Percentiles rank a stretch among this genome's conserved stretches.
Conservation (phyloP, 1,140 invertebrate species). For the Pogonomyrmex californicus region DNA sequence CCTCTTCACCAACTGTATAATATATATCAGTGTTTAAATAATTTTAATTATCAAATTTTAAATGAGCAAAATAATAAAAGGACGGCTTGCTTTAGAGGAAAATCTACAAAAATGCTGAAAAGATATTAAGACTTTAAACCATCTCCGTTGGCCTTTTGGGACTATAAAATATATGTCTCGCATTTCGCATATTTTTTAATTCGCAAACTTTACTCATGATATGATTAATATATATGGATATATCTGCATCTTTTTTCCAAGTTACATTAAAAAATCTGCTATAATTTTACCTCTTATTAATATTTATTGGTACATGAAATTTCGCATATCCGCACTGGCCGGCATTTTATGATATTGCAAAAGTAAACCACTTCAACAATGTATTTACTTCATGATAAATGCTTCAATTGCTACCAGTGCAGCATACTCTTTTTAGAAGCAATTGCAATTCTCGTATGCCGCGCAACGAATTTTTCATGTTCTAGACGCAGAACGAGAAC, state of each 20-base stretch:
- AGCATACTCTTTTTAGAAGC: neutral
- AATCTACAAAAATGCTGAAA: neutral
- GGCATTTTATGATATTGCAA: neutral
- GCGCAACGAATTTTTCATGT: constrained; percentile 36
- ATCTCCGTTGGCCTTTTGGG: neutral
- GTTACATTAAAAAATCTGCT: neutral
- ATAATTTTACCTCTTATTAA: neutral
- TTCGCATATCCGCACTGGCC: neutral
- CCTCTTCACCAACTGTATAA: neutral
- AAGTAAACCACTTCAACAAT: constrained; percentile 13
- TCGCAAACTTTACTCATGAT: neutral
- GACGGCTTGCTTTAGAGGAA: neutral
- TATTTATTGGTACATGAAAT: constrained; percentile 12
- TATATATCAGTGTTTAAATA: neutral
- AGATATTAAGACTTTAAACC: neutral
- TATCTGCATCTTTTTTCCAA: neutral
- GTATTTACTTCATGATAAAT: constrained; percentile 21
- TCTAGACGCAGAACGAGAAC: neutral
- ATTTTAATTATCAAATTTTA: neutral
- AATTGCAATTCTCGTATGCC: neutral
- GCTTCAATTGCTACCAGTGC: neutral
- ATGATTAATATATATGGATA: neutral
- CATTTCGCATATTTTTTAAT: neutral
- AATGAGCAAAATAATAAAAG: neutral
- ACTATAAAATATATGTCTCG: neutral